Percentiles rank a stretch among this genome's conserved stretches.
These are phyloP conservation scores for Tiaroga cobitis DNA, from an alignment of 2,797 vertebrate genomes.

Conservation along the genomic window DNA sequence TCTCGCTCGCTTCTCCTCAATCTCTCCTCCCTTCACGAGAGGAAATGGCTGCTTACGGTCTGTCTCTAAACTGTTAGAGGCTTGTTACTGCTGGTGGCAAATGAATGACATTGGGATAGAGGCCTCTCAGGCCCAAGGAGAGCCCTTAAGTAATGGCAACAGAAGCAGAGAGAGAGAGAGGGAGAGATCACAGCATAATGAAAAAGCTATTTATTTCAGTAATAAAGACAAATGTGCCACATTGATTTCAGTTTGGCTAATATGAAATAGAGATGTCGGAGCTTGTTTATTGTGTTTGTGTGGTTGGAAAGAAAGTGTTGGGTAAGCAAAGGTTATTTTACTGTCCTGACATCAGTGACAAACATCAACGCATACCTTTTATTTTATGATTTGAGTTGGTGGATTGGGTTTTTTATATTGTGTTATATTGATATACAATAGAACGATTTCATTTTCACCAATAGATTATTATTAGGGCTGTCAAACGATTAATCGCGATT, in stretches of 20 bases:
- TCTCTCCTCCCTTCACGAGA: conserved; percentile 73
- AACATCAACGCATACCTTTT: background rate
- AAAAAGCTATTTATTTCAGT: conserved; percentile 63
- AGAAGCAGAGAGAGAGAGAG: conserved; percentile 41
- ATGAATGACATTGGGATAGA: conserved; percentile 82
- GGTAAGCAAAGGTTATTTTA: conserved; percentile 58
- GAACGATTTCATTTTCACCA: background rate
- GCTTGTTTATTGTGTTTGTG: conserved; percentile 50
- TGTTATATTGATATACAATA: background rate
- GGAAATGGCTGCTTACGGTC: conserved; percentile 87
- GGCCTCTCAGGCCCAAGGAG: conserved; percentile 57
- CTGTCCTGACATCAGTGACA: conserved; percentile 61
- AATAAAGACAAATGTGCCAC: conserved; percentile 63
- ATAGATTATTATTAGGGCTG: background rate
- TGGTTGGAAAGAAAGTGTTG: conserved; percentile 42
- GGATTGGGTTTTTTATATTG: background rate
- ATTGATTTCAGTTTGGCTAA: conserved; percentile 60
- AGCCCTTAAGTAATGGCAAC: conserved; percentile 60
- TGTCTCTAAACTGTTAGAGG: conserved; percentile 81
- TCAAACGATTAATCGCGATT: too few relatives aligned
- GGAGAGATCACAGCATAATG: conserved; percentile 56
- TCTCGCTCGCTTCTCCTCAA: conserved; percentile 46
- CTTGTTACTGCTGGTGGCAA: conserved; percentile 83
- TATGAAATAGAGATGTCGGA: conserved; percentile 58
- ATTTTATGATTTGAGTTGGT: background rate